A percentile compares a stretch with the other conserved stretches of the same genome.
Conservation (phyloP, 2,113 vertebrate species). For the Montifringilla adamsi region DNA sequence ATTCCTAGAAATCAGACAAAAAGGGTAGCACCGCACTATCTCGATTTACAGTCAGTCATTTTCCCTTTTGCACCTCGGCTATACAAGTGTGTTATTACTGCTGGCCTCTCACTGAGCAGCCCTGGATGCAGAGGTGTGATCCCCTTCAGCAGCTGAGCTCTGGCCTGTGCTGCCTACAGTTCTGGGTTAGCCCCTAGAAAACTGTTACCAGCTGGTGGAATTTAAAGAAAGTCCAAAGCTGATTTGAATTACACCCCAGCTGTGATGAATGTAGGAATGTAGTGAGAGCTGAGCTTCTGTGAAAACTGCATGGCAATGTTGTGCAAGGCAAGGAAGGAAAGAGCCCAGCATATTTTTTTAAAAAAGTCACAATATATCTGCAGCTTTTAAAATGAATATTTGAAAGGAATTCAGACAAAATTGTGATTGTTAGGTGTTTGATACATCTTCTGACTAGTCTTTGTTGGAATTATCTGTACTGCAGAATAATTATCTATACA, state of each 20-base stretch:
- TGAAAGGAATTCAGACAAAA: background rate
- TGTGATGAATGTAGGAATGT: background rate
- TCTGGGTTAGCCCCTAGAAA: background rate
- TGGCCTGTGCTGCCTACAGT: background rate
- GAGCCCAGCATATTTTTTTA: background rate
- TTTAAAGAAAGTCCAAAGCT: background rate
- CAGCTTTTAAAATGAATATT: background rate
- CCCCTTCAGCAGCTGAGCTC: background rate
- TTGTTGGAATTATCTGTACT: conserved; percentile 22
- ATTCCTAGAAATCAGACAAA: background rate
- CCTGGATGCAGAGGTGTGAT: background rate
- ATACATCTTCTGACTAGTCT: conserved; percentile 21
- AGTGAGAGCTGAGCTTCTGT: background rate
- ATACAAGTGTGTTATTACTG: background rate
- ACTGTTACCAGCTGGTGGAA: background rate
- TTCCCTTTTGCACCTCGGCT: background rate
- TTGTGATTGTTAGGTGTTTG: conserved; percentile 3
- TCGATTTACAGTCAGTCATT: background rate
- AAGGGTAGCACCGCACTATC: background rate
- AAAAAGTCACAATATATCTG: background rate
- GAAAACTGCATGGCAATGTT: background rate
- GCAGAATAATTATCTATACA: conserved; percentile 1
- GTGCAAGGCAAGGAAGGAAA: background rate
- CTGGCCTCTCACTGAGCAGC: background rate
- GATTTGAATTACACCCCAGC: background rate